These are phyloP conservation scores for Mirounga angustirostris DNA, from an alignment of 2,113 vertebrate genomes.

Conservation along the genomic window DNA sequence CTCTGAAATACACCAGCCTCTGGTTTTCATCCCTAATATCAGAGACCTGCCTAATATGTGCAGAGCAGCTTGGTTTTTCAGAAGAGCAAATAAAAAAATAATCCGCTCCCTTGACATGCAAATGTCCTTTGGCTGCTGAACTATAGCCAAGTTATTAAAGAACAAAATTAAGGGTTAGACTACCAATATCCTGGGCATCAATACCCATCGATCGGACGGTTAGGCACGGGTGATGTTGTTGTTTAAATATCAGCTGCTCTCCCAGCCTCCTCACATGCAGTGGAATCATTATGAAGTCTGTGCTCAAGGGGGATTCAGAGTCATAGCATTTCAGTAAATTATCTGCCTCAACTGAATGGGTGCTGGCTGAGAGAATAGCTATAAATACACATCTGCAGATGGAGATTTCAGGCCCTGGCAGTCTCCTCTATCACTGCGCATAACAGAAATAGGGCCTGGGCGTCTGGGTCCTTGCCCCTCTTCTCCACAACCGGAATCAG, in stretches of 20 bases:
- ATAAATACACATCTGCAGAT: background rate
- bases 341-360: background rate
- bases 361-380: constrained; percentile 17
- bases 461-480: background rate
- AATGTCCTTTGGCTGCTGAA: background rate
- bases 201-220: background rate
- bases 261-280: background rate
- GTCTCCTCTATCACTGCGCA: background rate
- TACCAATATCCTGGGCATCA: background rate
- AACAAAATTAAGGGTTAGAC: constrained; percentile 5
- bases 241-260: background rate
- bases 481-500: constrained; percentile 9
- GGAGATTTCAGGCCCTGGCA: background rate
- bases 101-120: background rate
- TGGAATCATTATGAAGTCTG: background rate
- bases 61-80: constrained; percentile 23
- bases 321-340: background rate
- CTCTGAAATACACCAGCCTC: background rate
- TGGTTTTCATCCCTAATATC: background rate
- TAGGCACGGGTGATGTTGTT: background rate
- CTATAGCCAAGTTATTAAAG: constrained; percentile 42
- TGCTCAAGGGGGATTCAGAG: background rate
- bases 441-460: background rate
- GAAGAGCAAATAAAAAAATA: background rate
- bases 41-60: background rate